A percentile compares a stretch with the other conserved stretches of the same genome.
phyloP scores from a whole-genome alignment of 2,888 invertebrate species.

The Acrocyrtus sp. region DNA sequence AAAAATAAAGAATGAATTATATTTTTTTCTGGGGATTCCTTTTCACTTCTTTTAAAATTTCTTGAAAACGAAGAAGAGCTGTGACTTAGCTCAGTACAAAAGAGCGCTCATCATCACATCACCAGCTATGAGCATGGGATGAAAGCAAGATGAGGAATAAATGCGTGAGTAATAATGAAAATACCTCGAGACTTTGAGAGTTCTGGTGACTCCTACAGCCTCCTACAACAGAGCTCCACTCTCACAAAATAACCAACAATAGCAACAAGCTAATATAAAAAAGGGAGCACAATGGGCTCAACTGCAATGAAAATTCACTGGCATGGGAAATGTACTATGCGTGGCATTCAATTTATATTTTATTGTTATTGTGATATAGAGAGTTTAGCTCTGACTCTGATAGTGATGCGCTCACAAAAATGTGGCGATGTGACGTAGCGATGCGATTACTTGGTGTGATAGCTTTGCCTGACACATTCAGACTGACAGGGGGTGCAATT shows the following conservation, averaged over 20 bases:
- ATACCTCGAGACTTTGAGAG: background rate
- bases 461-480: slow-evolving; percentile 47
- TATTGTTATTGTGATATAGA: background rate
- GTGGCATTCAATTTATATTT: background rate
- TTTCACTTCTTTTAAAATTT: slow-evolving; percentile 1
- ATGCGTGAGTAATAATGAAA: background rate
- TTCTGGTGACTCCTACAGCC: background rate
- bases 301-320: too few relatives aligned
- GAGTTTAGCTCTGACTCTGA: background rate
- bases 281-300: background rate
- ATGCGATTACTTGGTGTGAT: slow-evolving; percentile 46
- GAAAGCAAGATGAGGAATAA: slow-evolving; percentile 13
- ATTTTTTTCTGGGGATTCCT: background rate
- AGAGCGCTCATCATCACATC: slow-evolving; percentile 23
- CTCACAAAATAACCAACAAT: background rate
- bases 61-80: background rate
- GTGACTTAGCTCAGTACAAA: background rate
- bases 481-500: slow-evolving; percentile 49
- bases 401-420: background rate
- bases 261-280: slow-evolving; percentile 2
- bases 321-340: background rate
- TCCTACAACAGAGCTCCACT: slow-evolving; percentile 12
- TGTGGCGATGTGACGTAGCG: slow-evolving; percentile 41
- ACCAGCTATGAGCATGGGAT: too few relatives aligned
- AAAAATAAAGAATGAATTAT: slow-evolving; percentile 9